Evolutionary conservation across 2,797 vertebrate species (phyloP).

Genomic region (Coccyzus lansbergi): DNA sequence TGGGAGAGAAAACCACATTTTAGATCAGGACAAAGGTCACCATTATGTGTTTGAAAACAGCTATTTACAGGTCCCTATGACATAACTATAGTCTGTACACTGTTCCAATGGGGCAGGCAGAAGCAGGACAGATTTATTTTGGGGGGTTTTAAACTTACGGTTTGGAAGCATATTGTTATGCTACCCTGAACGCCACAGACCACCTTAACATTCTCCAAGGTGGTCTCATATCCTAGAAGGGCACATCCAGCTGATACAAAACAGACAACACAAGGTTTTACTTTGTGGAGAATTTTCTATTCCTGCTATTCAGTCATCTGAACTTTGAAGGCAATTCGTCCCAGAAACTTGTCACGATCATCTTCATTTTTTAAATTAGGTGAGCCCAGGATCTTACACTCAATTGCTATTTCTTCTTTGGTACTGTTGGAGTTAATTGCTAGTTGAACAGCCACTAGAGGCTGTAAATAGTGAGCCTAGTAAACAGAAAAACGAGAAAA

Average conservation of each 20-base stretch:
- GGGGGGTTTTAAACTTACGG: slow-evolving; percentile 73
- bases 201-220: slow-evolving; percentile 74
- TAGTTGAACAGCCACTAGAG: slow-evolving; percentile 89
- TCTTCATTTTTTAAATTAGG: slow-evolving; percentile 84
- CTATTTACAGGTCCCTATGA: slow-evolving; percentile 85
- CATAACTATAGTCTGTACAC: slow-evolving; percentile 78
- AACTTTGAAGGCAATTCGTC: slow-evolving; percentile 88
- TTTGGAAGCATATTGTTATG: slow-evolving; percentile 78
- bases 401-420: slow-evolving; percentile 80
- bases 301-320: slow-evolving; percentile 79
- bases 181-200: slow-evolving; percentile 76
- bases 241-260: slow-evolving; percentile 77
- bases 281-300: slow-evolving; percentile 66
- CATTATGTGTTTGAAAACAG: slow-evolving; percentile 76
- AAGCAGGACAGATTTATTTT: slow-evolving; percentile 79
- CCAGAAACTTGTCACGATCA: slow-evolving; percentile 92
- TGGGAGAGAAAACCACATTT: slow-evolving; percentile 82
- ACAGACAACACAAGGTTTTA: slow-evolving; percentile 74
- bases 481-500: slow-evolving; percentile 49
- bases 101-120: slow-evolving; percentile 78
- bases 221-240: slow-evolving; percentile 76
- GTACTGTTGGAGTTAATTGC: slow-evolving; percentile 74
- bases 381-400: slow-evolving; percentile 88
- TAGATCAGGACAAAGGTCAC: slow-evolving; percentile 82
- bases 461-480: slow-evolving; percentile 90